Percentiles rank a stretch among this genome's conserved stretches.
Evolutionary conservation across 2,113 vertebrate species (phyloP).

Genomic region (Cyprinus carpio): DNA sequence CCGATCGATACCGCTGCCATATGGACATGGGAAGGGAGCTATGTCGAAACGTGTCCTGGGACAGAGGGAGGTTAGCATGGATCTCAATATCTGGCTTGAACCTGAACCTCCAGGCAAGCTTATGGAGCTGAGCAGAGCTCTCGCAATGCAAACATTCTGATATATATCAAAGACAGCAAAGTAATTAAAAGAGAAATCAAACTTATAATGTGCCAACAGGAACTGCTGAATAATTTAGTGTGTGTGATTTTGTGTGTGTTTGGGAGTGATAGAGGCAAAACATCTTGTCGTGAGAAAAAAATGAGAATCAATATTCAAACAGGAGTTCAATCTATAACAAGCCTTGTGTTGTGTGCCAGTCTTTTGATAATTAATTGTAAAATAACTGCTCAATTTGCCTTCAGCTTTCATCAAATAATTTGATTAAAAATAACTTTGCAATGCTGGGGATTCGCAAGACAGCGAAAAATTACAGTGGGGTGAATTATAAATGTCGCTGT

Average conservation of each 20-base stretch:
- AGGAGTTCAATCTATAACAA: constrained; percentile 40
- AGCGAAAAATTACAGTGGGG: constrained; percentile 40
- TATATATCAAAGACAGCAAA: neutral
- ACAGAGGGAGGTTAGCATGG: constrained; percentile 18
- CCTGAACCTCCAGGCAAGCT: constrained; percentile 29
- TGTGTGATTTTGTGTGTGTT: constrained; percentile 12
- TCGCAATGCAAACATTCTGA: neutral
- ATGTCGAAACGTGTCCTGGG: constrained; percentile 28
- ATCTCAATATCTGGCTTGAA: constrained; percentile 29
- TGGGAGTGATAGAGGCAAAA: constrained; percentile 3
- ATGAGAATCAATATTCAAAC: neutral
- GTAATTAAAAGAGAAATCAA: constrained; percentile 25
- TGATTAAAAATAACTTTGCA: constrained; percentile 44
- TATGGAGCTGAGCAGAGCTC: neutral
- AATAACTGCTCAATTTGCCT: constrained; percentile 40
- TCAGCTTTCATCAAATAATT: constrained; percentile 42
- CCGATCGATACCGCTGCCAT: constrained; percentile 17
- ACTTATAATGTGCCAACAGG: neutral
- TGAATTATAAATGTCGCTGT: constrained; percentile 47
- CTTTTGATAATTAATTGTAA: constrained; percentile 41
- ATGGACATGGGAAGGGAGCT: constrained; percentile 22
- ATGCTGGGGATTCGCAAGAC: constrained; percentile 32
- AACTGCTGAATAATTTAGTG: neutral
- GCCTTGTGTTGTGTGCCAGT: neutral
- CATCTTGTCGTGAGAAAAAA: constrained; percentile 10